Conservation (phyloP, 2,113 vertebrate genomes). For the Saccopteryx bilineata region DNA sequence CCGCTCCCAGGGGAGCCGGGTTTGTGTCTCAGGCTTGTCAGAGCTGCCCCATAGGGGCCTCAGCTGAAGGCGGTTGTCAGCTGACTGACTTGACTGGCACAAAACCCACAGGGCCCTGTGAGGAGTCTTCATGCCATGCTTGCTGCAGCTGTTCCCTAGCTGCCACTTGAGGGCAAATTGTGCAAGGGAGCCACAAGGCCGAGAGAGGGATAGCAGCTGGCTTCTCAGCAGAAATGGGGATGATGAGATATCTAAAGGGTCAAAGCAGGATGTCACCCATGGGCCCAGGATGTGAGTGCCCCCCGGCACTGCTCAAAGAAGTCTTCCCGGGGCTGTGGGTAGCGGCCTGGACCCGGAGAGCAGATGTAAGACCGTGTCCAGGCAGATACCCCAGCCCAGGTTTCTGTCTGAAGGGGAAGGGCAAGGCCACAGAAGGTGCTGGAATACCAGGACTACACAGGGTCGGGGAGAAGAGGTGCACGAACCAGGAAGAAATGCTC, state of each 20-base stretch:
- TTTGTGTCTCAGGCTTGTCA: not conserved
- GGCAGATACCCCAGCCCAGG: not conserved
- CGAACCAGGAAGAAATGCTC: rapidly evolving
- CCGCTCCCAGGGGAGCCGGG: not conserved
- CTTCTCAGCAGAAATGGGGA: not conserved
- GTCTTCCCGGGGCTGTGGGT: not conserved
- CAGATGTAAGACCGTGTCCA: rapidly evolving
- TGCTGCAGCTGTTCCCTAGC: not conserved
- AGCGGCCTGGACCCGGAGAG: not conserved
- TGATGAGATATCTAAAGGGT: not conserved
- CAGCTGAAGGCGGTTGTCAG: too few relatives aligned
- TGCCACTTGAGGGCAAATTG: not conserved
- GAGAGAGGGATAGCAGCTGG: rapidly evolving
- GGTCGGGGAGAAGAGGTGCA: not conserved
- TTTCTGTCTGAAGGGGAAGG: not conserved
- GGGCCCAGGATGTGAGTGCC: not conserved
- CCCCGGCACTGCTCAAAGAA: not conserved
- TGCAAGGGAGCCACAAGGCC: not conserved
- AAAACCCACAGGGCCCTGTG: not conserved
- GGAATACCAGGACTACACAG: not conserved
- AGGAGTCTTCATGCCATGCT: not conserved
- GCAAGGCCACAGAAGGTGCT: not conserved
- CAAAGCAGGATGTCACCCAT: not conserved
- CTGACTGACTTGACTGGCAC: not conserved
- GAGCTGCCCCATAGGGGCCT: not conserved